Base-by-base conservation (phyloP, 2,797 vertebrate species). In the Pantherophis vulpinus region DNA sequence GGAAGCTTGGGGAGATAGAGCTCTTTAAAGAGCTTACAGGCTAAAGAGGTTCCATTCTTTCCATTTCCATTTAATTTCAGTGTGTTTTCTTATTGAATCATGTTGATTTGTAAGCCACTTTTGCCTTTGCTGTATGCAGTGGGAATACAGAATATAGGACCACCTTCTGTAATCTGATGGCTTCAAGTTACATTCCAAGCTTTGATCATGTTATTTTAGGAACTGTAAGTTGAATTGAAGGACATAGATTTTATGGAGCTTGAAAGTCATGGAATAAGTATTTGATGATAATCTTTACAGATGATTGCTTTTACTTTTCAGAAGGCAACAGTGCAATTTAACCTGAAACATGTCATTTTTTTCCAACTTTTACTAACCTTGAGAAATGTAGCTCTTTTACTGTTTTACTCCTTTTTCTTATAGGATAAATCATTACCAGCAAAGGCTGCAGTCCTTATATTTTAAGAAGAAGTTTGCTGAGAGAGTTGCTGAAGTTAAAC, bases 391-490 rank as follows among this genome's bases (percentile, higher is more conserved):
- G 25, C 32, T 58, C 47, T 32, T 87, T 60, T 74, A 32, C n/a
- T 87, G 18, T 87, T 1, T 79, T 91, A 8, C 3, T 4, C 25
- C 9, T 5, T 8, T 79, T 94, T 96, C 91, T 94, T 95, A 91
- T 98, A 99, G 99, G 97, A 99, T 99, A 96, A 98, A 98, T 96
- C 99, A 99, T 97, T 99, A 99, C 94, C 99, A 99, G 74, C 99
- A 99, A 96, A 98, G 99, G 96, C 95, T 99, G 29, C 98, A 99
- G 92, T 98, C 98, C 0, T 98, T 99, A 59, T 98, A 98, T 98
- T 99, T 99, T 97, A 99, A 99, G 96, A 99, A 99, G 98, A 99
- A 99, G 97, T 99, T 99, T 98, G 98, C 98, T 29, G 99, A 99
- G 96, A 98, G 99, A 94, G 97, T 99, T 92, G 98, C 98, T 47